These are phyloP conservation scores for Amblyteles armatorius DNA, from an alignment of 2,888 invertebrate genomes.

Conservation along the genomic window DNA sequence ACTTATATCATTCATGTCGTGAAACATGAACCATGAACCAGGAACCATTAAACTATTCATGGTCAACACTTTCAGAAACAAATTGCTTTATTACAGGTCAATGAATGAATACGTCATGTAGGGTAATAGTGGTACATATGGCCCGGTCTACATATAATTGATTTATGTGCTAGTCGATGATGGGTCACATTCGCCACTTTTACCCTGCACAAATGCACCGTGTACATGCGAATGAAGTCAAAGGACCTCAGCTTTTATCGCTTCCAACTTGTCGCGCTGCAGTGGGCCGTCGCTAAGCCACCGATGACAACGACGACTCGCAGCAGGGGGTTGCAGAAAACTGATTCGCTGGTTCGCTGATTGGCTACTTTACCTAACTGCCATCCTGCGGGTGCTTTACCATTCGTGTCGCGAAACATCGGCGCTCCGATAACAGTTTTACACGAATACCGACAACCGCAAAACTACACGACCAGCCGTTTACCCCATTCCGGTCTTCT, in stretches of 20 bases:
- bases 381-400: constrained; percentile 22
- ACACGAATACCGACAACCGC: constrained; percentile 48
- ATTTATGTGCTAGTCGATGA: too few relatives aligned
- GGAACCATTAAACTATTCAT: too few relatives aligned
- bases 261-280: constrained; percentile 64
- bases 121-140: too few relatives aligned
- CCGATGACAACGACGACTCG: constrained; percentile 28
- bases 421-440: constrained; percentile 50
- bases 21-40: too few relatives aligned
- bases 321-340: constrained; percentile 30
- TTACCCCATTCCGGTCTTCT: constrained; percentile 11
- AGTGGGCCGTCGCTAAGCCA: constrained; percentile 30
- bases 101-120: too few relatives aligned
- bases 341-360: constrained; percentile 44
- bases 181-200: too few relatives aligned
- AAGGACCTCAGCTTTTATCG: constrained; percentile 73
- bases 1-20: neutral
- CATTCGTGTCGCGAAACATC: constrained; percentile 40
- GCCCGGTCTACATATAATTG: too few relatives aligned
- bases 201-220: constrained; percentile 6
- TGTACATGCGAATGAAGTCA: constrained; percentile 54
- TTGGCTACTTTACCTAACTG: constrained; percentile 18
- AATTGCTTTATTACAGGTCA: too few relatives aligned
- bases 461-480: neutral
- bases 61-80: too few relatives aligned